Evolutionary conservation across 2,113 vertebrate species (phyloP), one percentile per base, ranked within the genome.

Genomic region (Shinisaurus crocodilurus): DNA sequence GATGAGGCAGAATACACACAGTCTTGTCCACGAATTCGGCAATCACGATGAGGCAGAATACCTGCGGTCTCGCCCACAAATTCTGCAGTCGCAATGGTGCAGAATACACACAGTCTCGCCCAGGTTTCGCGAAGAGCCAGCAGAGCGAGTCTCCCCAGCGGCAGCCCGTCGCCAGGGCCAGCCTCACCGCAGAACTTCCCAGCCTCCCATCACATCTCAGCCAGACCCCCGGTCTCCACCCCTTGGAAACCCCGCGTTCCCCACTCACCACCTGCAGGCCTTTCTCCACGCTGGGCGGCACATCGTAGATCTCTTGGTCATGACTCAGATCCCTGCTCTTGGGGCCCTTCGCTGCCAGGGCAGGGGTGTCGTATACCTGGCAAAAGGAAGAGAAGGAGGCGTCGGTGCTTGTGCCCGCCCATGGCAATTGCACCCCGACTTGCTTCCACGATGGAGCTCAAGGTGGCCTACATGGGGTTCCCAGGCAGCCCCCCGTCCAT

Each of bases 361-460:
- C 98, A 10, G 99, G 99, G 0, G 98, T 99, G 95, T 99, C 99
- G 45, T 99, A 99, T 1, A 99, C 99, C 99, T 99, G 90, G 20
- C 27, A 37, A 0, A 0, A 0, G 2, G 48, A 79, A 7, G 5
- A 96, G 87, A 0, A 0, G 40, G 0, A 0, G 0, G n/a, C n/a
- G 85, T 82, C 23, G 50, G 5, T 34, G 40, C 3, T 34, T 9
- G 13, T 18, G 63, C 48, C 25, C 15, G 16, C 20, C n/a, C 34
- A 29, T 1, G 5, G 1, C 43, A 15, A 15, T 5, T 54, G 4
- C 16, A 7, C 27, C 20, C 9, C 0, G 72, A 16, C 37, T 40
- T 20, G 18, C 72, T 75, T 75, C 16, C 37, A 16, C 29, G 16
- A 40, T n/a, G 16, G 34, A 29, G 18, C 45, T n/a, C n/a, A n/a